phyloP scores from a whole-genome alignment of 1,140 invertebrate species.

The Lethrus apterus region DNA sequence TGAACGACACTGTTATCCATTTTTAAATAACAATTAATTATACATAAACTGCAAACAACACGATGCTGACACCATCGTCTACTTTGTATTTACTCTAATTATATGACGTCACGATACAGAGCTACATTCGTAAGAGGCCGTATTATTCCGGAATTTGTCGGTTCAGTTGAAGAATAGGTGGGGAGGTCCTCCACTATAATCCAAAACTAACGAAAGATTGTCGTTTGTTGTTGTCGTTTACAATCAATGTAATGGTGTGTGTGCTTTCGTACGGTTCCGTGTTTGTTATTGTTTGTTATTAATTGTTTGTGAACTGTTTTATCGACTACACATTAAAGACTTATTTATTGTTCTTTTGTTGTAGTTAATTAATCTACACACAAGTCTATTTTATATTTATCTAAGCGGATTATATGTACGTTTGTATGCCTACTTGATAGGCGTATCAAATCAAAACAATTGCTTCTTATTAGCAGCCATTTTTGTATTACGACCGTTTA shows the following conservation, averaged over 20 bases:
- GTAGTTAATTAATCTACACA: not conserved
- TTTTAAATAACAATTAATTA: constrained; percentile 45
- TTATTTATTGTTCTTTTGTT: not conserved
- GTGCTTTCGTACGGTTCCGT: not conserved
- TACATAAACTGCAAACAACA: constrained; percentile 36
- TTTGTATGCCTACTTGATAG: constrained; percentile 8
- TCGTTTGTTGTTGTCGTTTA: constrained; percentile 6
- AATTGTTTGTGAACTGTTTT: too few species aligned
- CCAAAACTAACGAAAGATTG: constrained; percentile 3
- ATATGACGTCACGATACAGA: constrained; percentile 63
- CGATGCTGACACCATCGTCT: constrained; percentile 60
- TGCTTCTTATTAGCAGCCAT: too few species aligned
- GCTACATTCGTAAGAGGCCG: constrained; percentile 26
- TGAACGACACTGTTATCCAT: constrained; percentile 45
- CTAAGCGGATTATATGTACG: not conserved
- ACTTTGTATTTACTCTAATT: constrained; percentile 73
- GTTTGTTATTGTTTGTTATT: too few species aligned
- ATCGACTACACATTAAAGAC: too few species aligned
- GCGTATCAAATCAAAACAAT: constrained; percentile 1
- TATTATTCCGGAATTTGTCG: constrained; percentile 19
- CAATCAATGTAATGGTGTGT: not conserved
- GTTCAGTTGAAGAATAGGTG: constrained; percentile 4
- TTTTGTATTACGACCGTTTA: too few species aligned
- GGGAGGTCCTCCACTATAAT: constrained; percentile 1
- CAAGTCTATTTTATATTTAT: not conserved